Evolutionary conservation across 2,888 invertebrate species (phyloP), one percentile per base, ranked within the genome.

Genomic region (Calliopum simillimum): DNA sequence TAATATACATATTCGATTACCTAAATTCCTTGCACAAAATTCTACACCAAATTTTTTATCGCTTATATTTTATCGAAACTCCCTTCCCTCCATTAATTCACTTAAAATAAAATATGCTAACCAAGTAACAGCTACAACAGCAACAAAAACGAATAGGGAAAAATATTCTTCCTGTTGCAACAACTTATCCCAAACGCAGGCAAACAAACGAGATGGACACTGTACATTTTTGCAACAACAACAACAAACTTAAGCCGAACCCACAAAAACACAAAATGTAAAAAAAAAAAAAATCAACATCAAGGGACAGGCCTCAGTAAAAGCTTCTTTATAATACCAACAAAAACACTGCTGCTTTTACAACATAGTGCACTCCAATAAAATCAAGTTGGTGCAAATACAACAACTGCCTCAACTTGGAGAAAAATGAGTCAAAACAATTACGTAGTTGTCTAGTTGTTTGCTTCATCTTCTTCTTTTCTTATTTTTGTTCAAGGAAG

Each of bases 401-500:
- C 49, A 69, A 59, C 68, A 61, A 43, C 62, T 62, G 16, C 58
- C 58, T 25, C 25, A 21, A 66, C n/a, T n/a, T 47, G 47, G 41
- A 47, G 68, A 71, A 64, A 55, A 73, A 68, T 65, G 62, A 56
- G 66, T 59, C 71, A 68, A 75, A 73, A 81, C 78, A 79, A 79
- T 81, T 81, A 81, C 79, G 76, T 74, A 73, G 69, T 68, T 70
- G 72, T 70, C 66, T 70, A 67, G 51, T 49, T 46, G 47, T 49
- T 41, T 69, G 66, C 64, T 63, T 21, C 55, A 19, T n/a, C 65
- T 65, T n/a, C 11, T 47, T 46, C 43, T 65, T 68, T 71, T 53
- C 61, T 47, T 69, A 64, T 55, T 16, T 61, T 61, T 61, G 51
- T 51, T 80, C 77, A 81, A 81, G 81, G 82, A 81, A 81, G 80